A percentile compares a stretch with the other conserved stretches of the same genome.
phyloP scores from a whole-genome alignment of 2,888 invertebrate genomes.

The Ornithoptera alexandrae region DNA sequence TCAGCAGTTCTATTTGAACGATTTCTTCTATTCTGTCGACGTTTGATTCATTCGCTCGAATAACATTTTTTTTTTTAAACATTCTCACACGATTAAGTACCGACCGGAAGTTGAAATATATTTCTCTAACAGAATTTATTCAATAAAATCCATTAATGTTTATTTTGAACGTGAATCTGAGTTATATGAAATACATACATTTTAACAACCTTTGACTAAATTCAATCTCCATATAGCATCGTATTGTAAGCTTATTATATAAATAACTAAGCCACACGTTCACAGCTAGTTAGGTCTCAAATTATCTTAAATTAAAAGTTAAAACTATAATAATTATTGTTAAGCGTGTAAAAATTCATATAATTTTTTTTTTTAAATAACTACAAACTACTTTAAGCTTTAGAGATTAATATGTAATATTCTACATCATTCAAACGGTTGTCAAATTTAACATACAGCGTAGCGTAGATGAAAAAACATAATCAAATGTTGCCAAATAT shows the following conservation, averaged over 20 bases:
- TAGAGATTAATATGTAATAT: no score
- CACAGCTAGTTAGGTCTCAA: neutral
- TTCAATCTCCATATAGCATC: no score
- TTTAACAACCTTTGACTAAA: no score
- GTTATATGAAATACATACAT: no score
- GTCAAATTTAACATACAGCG: neutral
- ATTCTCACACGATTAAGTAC: neutral
- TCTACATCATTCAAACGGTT: neutral
- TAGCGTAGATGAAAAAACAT: neutral
- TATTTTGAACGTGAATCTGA: no score
- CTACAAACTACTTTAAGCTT: no score
- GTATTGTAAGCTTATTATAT: no score
- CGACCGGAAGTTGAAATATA: neutral
- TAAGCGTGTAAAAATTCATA: neutral
- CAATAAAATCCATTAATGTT: neutral
- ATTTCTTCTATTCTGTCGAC: neutral
- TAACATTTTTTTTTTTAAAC: neutral
- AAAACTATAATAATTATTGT: neutral
- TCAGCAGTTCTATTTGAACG: neutral
- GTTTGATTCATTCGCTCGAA: neutral
- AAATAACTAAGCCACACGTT: neutral
- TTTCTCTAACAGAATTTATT: neutral
- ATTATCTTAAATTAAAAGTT: neutral
- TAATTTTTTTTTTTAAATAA: no score
- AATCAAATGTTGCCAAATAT: neutral